Conservation (phyloP, 2,888 invertebrate genomes). For the Spodoptera littoralis region DNA sequence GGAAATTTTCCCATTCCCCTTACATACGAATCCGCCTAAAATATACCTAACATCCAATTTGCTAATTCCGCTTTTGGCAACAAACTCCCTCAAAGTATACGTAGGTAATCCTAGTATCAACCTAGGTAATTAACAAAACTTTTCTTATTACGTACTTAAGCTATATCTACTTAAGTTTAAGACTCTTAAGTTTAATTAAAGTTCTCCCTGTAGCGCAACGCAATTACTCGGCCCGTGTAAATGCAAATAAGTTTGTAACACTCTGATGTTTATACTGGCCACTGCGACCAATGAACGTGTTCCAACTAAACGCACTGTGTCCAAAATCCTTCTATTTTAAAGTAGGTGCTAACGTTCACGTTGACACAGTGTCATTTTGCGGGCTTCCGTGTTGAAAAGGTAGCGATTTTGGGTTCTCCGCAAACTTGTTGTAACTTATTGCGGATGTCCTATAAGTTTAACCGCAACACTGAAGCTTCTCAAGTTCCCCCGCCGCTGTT, state of each 20-base stretch:
- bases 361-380: conserved; percentile 40
- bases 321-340: conserved; percentile 33
- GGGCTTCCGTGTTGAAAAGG: conserved; percentile 42
- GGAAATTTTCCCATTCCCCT: conserved; percentile 25
- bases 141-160: conserved; percentile 82
- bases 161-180: conserved; percentile 80
- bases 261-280: conserved; percentile 81
- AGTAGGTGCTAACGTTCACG: conserved; percentile 34
- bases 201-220: conserved; percentile 85
- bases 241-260: conserved; percentile 87
- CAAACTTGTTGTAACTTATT: conserved; percentile 74
- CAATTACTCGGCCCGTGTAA: conserved; percentile 87
- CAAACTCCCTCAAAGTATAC: conserved; percentile 40
- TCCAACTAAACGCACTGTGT: conserved; percentile 59
- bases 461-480: conserved; percentile 72
- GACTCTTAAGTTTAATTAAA: conserved; percentile 87
- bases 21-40: conserved; percentile 24
- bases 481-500: conserved; percentile 62
- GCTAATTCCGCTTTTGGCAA: conserved; percentile 60
- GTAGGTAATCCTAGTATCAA: conserved; percentile 58
- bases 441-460: conserved; percentile 76
- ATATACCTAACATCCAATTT: conserved; percentile 51
- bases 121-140: conserved; percentile 77
- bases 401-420: conserved; percentile 61
- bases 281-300: conserved; percentile 65